phyloP scores from a whole-genome alignment of 2,113 vertebrate genomes.

The Tragelaphus buxtoni region DNA sequence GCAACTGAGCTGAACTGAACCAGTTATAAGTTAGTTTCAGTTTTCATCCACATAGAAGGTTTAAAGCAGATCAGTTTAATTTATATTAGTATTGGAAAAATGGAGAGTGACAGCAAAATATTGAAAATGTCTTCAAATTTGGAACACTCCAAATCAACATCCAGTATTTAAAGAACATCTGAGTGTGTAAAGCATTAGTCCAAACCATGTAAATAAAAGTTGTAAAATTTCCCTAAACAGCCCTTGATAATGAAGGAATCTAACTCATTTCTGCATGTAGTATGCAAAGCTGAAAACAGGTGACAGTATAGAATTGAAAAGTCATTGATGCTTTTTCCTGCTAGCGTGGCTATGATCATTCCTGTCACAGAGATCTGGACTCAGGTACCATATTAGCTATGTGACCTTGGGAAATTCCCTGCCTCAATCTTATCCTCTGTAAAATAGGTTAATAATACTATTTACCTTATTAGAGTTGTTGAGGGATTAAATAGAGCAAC shows the following conservation, averaged over 20 bases:
- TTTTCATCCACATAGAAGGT: neutral
- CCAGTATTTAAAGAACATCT: neutral
- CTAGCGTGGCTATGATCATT: neutral
- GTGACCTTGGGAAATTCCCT: neutral
- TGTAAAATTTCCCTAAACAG: neutral
- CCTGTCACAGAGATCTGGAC: neutral
- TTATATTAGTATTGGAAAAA: neutral
- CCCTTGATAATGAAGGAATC: neutral
- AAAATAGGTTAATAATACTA: neutral
- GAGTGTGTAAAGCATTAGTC: neutral
- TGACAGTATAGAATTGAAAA: neutral
- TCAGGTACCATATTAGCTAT: neutral
- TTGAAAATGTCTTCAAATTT: neutral
- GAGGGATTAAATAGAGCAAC: neutral
- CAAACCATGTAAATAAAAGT: neutral
- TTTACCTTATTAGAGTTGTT: neutral
- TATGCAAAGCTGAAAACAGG: neutral
- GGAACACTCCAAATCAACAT: neutral
- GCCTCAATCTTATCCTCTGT: neutral
- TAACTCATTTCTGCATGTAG: neutral
- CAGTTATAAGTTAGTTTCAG: constrained; percentile 46
- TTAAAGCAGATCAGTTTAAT: neutral
- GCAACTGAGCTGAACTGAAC: neutral
- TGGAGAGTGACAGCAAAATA: neutral
- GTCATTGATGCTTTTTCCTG: neutral